Conservation (phyloP, 2,113 vertebrate genomes). For the Gobius niger region DNA sequence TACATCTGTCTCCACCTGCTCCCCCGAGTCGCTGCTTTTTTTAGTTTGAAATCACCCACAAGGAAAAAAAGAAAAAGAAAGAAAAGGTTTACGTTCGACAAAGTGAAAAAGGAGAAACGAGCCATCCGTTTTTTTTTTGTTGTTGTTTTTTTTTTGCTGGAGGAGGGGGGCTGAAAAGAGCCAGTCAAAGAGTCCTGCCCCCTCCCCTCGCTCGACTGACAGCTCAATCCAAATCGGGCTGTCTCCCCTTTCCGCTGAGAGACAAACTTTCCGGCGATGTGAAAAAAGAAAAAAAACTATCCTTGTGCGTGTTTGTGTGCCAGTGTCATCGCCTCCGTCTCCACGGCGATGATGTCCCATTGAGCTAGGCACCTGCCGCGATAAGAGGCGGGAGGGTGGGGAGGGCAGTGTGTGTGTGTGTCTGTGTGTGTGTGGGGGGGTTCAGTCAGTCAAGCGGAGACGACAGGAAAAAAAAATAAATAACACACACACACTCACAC, state of each 20-base stretch:
- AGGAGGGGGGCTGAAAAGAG: constrained; percentile 29
- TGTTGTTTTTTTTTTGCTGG: no score
- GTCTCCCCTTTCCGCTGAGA: constrained; percentile 26
- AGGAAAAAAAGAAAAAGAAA: constrained; percentile 31
- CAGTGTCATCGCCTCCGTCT: constrained; percentile 48
- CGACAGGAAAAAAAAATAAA: constrained; percentile 2
- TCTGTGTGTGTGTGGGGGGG: background rate
- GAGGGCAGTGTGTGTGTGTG: background rate
- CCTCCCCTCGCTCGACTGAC: constrained; percentile 37
- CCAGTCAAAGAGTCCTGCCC: constrained; percentile 30
- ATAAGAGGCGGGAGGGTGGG: constrained; percentile 47
- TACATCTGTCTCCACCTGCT: constrained; percentile 42
- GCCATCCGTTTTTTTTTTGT: background rate
- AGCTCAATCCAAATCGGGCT: constrained; percentile 31
- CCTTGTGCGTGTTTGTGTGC: constrained; percentile 4
- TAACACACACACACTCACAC: no score
- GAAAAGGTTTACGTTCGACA: constrained; percentile 49
- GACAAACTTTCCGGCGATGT: constrained; percentile 36
- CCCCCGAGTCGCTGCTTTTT: constrained; percentile 3
- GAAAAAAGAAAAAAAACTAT: constrained; percentile 20
- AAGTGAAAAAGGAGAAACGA: constrained; percentile 25
- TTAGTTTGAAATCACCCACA: constrained; percentile 24
- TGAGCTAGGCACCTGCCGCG: constrained; percentile 55
- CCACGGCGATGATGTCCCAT: constrained; percentile 55
- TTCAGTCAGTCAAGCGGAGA: constrained; percentile 37